Evolutionary conservation across 2,888 invertebrate species (phyloP), one percentile per base, ranked within the genome.

Genomic region (Trypoxylon attenuatum): DNA sequence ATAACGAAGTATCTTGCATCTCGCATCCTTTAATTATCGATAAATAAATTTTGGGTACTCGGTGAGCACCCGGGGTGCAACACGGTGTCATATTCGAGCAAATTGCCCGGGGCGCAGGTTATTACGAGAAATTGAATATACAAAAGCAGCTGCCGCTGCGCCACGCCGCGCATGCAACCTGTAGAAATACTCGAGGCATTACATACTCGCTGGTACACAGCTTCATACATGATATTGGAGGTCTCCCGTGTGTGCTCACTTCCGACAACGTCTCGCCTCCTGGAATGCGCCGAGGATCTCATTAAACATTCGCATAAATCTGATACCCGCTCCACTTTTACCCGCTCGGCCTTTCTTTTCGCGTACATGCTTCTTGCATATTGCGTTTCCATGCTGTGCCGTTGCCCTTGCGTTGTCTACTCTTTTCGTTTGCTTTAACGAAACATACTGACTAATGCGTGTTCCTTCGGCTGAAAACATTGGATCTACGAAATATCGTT

Each of bases 61-160:
- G 25, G 39, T 15, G 54, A 18, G 43, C n/a, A 2, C 22, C 6
- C 16, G 23, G 4, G 33, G 25, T 8, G 39, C 54, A 57, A 67
- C 52, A 38, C 13, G 55, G 46, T 49, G 38, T 59, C 57, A 65
- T 51, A 33, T 27, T n/a, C 54, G 42, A 51, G 59, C 55, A 72
- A 77, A 77, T 73, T 72, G 66, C 73, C 60, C 69, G 46, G 66
- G 56, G 65, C 68, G 59, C 43, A 50, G 66, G 73, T 69, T 77
- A 76, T 78, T 79, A 80, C 76, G 71, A 70, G 68, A 81, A 80
- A 82, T 82, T 82, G 80, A 80, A 82, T 80, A 77, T 74, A 80
- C 77, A 77, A 80, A 81, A 70, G 76, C 80, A 80, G 73, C 76
- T 77, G 52, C 53, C 46, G 41, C 50, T 13, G 33, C 33, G 33